Evolutionary conservation across 2,113 vertebrate species (phyloP).

Genomic region (Tiliqua scincoides): DNA sequence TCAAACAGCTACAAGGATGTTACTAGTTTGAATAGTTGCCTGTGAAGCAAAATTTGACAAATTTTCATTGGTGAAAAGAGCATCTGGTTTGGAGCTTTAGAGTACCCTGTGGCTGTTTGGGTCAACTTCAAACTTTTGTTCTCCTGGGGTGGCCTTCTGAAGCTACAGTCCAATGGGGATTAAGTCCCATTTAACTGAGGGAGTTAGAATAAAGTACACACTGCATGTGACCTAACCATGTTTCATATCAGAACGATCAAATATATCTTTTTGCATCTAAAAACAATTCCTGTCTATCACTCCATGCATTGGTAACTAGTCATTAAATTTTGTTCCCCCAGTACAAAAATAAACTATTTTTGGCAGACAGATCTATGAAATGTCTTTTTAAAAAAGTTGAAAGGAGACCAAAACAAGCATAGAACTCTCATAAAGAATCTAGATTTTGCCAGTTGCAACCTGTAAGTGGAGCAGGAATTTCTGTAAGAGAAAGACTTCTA

Average conservation of each 20-base stretch:
- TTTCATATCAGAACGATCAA: neutral
- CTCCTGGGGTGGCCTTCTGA: neutral
- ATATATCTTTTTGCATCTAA: neutral
- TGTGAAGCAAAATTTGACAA: neutral
- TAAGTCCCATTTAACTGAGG: neutral
- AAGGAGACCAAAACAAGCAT: neutral
- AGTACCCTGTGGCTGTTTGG: neutral
- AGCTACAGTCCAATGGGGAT: neutral
- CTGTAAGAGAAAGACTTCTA: neutral
- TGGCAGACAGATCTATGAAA: neutral
- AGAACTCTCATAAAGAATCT: neutral
- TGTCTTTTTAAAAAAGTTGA: neutral
- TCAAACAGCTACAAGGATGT: neutral
- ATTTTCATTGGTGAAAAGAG: neutral
- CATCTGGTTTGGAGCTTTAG: neutral
- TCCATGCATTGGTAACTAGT: neutral
- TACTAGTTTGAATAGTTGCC: neutral
- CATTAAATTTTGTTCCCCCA: neutral
- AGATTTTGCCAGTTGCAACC: neutral
- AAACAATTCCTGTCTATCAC: neutral
- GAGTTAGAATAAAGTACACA: neutral
- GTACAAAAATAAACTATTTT: neutral
- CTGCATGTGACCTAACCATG: neutral
- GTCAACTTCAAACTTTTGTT: constrained; percentile 7
- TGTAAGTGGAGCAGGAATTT: neutral